phyloP scores from a whole-genome alignment of 1,140 invertebrate species.

The Maniola jurtina region DNA sequence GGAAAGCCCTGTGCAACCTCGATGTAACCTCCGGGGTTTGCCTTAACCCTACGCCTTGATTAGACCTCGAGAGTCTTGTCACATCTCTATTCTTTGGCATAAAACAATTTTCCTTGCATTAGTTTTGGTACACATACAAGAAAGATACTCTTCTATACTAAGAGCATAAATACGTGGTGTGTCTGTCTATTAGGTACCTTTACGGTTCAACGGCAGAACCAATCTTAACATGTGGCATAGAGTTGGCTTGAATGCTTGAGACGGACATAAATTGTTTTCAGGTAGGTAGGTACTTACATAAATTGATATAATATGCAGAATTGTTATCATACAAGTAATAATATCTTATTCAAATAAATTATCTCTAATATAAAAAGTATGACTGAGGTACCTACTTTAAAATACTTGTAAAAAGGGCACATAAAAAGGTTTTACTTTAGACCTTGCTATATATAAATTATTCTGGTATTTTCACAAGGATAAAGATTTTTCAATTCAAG shows the following conservation, averaged over 20 bases:
- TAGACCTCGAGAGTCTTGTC: slow-evolving; percentile 8
- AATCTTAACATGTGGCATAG: no score
- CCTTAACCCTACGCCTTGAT: slow-evolving; percentile 25
- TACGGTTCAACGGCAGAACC: no score
- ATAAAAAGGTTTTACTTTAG: slow-evolving; percentile 5
- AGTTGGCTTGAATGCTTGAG: no score
- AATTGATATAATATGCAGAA: no score
- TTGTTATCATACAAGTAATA: no score
- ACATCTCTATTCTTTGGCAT: slow-evolving; percentile 14
- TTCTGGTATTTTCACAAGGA: slow-evolving; percentile 6
- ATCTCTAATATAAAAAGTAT: not conserved
- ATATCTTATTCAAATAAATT: no score
- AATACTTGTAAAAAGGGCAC: not conserved
- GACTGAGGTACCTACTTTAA: not conserved
- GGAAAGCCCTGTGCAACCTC: slow-evolving; percentile 28
- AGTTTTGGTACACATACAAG: not conserved
- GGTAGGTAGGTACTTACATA: no score
- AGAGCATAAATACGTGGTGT: no score
- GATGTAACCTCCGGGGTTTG: slow-evolving; percentile 22
- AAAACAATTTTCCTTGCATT: slow-evolving; percentile 4
- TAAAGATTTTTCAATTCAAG: slow-evolving; percentile 7
- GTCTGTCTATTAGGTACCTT: no score
- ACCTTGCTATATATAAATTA: slow-evolving; percentile 2
- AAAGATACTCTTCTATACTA: not conserved
- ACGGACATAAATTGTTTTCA: no score